Evolutionary conservation across 1,140 invertebrate genomes (phyloP).

Genomic region (Orchestia grillus): DNA sequence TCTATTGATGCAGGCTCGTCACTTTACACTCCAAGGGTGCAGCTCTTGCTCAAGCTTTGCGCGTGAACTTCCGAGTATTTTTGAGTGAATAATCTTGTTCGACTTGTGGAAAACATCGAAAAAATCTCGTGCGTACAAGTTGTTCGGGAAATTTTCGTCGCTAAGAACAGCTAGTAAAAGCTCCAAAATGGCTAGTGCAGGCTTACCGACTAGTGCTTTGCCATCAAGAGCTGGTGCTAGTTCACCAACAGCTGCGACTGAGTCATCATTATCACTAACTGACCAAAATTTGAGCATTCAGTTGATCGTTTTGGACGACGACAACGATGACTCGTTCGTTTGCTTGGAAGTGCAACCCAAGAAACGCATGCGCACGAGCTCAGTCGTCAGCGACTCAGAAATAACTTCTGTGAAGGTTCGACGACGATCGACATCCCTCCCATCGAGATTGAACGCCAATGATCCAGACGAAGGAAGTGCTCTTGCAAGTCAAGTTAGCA

Average conservation of each 20-base stretch:
- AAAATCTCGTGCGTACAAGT: neutral
- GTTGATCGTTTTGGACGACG: neutral
- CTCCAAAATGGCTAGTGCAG: constrained; percentile 43
- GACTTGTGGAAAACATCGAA: neutral
- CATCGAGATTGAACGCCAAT: neutral
- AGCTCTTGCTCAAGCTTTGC: neutral
- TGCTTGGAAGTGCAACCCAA: neutral
- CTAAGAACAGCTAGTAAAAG: constrained; percentile 36
- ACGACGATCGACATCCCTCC: neutral
- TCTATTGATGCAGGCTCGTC: neutral
- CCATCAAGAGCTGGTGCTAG: constrained; percentile 53
- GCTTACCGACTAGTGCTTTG: neutral
- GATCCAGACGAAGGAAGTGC: neutral
- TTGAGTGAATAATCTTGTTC: neutral
- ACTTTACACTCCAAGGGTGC: neutral
- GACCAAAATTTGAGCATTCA: neutral
- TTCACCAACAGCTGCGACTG: neutral
- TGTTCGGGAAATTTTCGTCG: neutral
- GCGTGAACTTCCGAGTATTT: neutral
- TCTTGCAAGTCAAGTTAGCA: neutral
- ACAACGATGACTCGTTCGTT: constrained; percentile 43
- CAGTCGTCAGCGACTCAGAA: neutral
- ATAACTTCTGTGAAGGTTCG: neutral
- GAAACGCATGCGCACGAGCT: neutral
- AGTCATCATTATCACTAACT: neutral